These are phyloP conservation scores for Dryobotodes eremita DNA, from an alignment of 2,888 invertebrate species.

Conservation along the genomic window DNA sequence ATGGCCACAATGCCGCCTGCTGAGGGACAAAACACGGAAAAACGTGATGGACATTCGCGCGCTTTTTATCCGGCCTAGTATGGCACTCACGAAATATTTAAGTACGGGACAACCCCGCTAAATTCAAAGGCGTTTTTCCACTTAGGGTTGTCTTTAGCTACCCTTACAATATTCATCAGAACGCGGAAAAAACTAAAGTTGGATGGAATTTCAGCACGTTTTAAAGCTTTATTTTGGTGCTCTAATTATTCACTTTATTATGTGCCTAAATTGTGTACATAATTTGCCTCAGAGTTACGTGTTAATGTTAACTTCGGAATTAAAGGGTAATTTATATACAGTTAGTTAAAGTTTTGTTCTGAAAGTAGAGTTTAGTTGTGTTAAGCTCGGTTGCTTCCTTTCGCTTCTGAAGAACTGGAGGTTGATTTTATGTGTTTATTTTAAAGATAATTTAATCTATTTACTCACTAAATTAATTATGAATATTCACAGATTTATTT, in stretches of 20 bases:
- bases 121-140: not conserved
- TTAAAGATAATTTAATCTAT: not conserved
- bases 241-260: constrained; percentile 29
- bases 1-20: too few species aligned
- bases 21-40: not conserved
- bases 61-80: too few species aligned
- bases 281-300: constrained; percentile 21
- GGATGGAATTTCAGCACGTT: constrained; percentile 5
- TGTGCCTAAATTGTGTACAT: constrained; percentile 24
- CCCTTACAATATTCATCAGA: too few species aligned
- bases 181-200: not conserved
- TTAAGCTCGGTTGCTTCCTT: not conserved
- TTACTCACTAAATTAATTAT: not conserved
- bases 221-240: constrained; percentile 8
- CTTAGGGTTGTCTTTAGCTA: not conserved
- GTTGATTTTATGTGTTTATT: not conserved
- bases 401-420: not conserved
- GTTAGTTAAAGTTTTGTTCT: constrained; percentile 1
- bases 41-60: not conserved
- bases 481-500: not conserved
- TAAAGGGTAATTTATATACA: constrained; percentile 23
- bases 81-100: too few species aligned
- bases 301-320: constrained; percentile 23
- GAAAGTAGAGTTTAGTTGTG: not conserved
- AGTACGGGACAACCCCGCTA: too few species aligned